Percentiles rank a stretch among this genome's conserved stretches.
phyloP scores from a whole-genome alignment of 2,113 vertebrate species.

The Prochilodus magdalenae region DNA sequence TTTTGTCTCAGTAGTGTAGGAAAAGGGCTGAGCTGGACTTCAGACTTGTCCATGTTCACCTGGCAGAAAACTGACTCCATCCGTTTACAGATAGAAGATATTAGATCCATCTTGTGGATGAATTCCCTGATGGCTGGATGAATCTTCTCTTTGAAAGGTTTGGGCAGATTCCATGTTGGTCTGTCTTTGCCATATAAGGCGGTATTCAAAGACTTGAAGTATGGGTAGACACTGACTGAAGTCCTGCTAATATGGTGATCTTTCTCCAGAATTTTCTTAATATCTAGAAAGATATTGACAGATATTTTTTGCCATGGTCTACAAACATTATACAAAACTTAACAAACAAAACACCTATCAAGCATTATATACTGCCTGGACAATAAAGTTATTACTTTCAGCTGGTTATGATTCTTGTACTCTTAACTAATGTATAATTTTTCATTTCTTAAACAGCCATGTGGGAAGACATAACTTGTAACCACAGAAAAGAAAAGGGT shows the following conservation, averaged over 20 bases:
- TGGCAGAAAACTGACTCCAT: conserved; percentile 78
- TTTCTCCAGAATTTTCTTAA: conserved; percentile 71
- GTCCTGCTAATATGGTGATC: conserved; percentile 69
- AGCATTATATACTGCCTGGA: too few species aligned
- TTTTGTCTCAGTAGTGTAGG: conserved; percentile 70
- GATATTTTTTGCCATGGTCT: too few species aligned
- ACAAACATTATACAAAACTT: too few species aligned
- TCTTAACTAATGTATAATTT: too few species aligned
- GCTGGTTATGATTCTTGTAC: too few species aligned
- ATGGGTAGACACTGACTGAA: conserved; percentile 80
- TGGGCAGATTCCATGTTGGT: conserved; percentile 78
- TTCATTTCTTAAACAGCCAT: too few species aligned
- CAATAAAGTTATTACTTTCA: too few species aligned
- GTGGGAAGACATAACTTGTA: too few species aligned
- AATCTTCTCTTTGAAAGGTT: conserved; percentile 76
- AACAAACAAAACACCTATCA: too few species aligned
- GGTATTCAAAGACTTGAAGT: conserved; percentile 74
- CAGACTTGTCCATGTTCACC: conserved; percentile 60
- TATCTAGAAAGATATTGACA: conserved; percentile 68
- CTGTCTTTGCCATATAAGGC: conserved; percentile 82
- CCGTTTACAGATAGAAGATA: conserved; percentile 69
- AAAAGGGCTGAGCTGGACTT: conserved; percentile 76
- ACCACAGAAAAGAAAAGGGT: too few species aligned
- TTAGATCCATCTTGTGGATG: conserved; percentile 68
- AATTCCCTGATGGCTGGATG: conserved; percentile 74